Conservation (phyloP, 1,140 invertebrate genomes). For the Lordiphosa mommai region DNA sequence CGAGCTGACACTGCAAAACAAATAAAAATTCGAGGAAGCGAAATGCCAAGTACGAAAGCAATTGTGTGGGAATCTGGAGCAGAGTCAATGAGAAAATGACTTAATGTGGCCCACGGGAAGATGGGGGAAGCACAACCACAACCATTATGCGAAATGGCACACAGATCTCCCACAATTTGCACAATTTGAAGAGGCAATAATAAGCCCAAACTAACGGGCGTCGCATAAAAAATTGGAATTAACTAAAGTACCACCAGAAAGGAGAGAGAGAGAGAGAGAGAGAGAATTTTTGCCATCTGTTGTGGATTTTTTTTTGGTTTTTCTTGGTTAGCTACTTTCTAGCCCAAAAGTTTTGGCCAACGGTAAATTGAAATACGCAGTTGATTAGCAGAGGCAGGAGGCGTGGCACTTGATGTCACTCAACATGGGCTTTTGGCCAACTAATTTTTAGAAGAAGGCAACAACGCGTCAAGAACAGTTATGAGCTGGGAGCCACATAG, state of each 20-base stretch:
- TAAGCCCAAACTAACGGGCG: conserved; percentile 43
- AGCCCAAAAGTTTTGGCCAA: conserved; percentile 27
- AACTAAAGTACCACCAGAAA: conserved; percentile 9
- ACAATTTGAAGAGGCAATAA: conserved; percentile 31
- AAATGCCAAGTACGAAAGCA: conserved; percentile 19
- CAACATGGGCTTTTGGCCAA: conserved; percentile 42
- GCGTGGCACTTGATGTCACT: conserved; percentile 55
- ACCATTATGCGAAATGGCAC: conserved; percentile 32
- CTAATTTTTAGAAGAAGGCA: conserved; percentile 66
- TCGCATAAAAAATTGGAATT: conserved; percentile 51
- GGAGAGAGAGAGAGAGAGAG: no score
- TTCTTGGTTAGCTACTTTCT: conserved; percentile 11
- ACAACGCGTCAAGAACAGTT: conserved; percentile 70
- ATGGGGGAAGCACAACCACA: background rate
- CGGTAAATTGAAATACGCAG: conserved; percentile 72
- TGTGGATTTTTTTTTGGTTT: background rate
- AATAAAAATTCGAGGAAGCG: conserved; percentile 49
- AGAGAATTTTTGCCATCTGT: no score
- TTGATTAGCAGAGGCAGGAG: conserved; percentile 50
- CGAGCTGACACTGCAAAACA: conserved; percentile 31
- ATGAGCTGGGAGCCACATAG: conserved; percentile 58
- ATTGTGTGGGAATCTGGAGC: conserved; percentile 72
- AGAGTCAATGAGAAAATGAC: conserved; percentile 69
- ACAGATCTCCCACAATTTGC: conserved; percentile 64
- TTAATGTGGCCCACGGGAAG: conserved; percentile 46